Evolutionary conservation across 2,888 invertebrate species (phyloP).

Genomic region (Agriotes lineatus): DNA sequence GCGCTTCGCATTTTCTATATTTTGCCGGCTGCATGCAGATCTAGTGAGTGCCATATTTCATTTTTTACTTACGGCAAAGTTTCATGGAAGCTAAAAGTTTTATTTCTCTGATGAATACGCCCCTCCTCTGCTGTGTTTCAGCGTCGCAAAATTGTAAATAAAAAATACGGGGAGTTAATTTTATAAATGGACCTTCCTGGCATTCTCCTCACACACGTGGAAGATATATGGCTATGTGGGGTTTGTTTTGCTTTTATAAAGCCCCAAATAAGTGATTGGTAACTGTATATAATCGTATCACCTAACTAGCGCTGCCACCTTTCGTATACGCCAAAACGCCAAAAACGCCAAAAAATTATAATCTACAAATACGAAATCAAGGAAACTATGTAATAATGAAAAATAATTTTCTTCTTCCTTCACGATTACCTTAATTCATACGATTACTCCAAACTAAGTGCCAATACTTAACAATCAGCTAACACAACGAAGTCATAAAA

Average conservation of each 20-base stretch:
- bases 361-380: too few species aligned
- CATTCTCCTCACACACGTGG: constrained; percentile 1
- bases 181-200: constrained; percentile 1
- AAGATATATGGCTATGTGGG: not conserved
- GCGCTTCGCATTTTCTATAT: not conserved
- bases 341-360: too few species aligned
- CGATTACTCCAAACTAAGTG: too few species aligned
- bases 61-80: constrained; percentile 10
- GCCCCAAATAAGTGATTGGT: constrained; percentile 1
- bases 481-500: too few species aligned
- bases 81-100: not conserved
- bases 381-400: too few species aligned
- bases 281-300: too few species aligned
- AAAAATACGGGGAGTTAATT: constrained; percentile 1
- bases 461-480: too few species aligned
- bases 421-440: too few species aligned
- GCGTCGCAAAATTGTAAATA: constrained; percentile 5
- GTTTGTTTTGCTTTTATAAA: not conserved
- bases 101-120: not conserved
- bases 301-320: too few species aligned
- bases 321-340: too few species aligned
- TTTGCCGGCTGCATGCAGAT: not conserved
- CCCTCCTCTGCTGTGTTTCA: not conserved
- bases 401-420: too few species aligned
- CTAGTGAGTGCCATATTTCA: not conserved